phyloP scores from a whole-genome alignment of 1,140 invertebrate genomes.

The Ceratitis capitata region DNA sequence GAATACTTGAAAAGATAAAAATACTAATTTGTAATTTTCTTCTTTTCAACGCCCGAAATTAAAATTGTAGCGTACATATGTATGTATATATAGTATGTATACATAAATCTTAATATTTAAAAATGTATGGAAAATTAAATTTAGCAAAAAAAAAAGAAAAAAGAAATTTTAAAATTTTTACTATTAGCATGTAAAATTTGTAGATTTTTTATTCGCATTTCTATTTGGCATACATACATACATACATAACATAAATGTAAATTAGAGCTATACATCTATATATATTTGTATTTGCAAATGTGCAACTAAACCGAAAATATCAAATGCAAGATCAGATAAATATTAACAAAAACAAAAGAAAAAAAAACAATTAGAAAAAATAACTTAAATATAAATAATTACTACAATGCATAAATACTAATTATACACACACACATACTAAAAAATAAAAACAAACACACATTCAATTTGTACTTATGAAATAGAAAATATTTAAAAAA shows the following conservation, averaged over 20 bases:
- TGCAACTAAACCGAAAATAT: slow-evolving; percentile 16
- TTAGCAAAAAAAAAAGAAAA: neutral
- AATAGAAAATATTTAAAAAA: neutral
- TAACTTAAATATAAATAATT: neutral
- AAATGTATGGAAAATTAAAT: neutral
- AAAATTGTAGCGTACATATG: neutral
- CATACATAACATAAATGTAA: slow-evolving; percentile 12
- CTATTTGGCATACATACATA: slow-evolving; percentile 22
- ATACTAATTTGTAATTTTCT: neutral
- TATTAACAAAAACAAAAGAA: neutral
- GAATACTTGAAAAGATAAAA: neutral
- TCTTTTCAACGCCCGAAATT: neutral
- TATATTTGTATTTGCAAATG: slow-evolving; percentile 29
- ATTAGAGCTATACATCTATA: slow-evolving; percentile 16
- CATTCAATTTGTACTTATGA: slow-evolving; percentile 3
- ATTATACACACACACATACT: neutral
- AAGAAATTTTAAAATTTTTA: slow-evolving; percentile 27
- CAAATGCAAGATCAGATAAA: no score
- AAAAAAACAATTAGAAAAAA: neutral
- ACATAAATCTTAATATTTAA: no score
- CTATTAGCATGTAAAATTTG: slow-evolving; percentile 37
- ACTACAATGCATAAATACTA: neutral
- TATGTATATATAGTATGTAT: neutral
- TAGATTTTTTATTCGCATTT: slow-evolving; percentile 40
- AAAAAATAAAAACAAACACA: neutral